phyloP scores from a whole-genome alignment of 2,888 invertebrate species.

The Lycophotia porphyrea region DNA sequence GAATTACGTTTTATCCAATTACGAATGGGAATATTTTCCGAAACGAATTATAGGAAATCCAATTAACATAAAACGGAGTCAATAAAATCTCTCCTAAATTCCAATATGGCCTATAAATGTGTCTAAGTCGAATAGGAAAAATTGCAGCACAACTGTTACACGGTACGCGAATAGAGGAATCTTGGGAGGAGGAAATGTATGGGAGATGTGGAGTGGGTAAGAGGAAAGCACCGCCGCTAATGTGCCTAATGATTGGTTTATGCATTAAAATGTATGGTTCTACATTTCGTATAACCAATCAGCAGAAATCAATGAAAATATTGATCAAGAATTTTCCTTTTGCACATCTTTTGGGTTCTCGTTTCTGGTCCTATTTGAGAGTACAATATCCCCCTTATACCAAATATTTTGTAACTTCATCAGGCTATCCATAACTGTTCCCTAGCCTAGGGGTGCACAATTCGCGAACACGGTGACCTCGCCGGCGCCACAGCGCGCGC shows the following conservation, averaged over 20 bases:
- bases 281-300: background rate
- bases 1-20: constrained; percentile 40
- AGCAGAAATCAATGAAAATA: background rate
- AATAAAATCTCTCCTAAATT: constrained; percentile 83
- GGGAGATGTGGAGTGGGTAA: no score
- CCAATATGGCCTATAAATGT: constrained; percentile 81
- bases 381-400: background rate
- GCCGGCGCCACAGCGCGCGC: constrained; percentile 70
- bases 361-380: background rate
- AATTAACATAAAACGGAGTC: constrained; percentile 81
- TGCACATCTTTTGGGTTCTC: background rate
- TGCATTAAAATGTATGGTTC: background rate
- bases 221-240: no score
- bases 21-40: constrained; percentile 59
- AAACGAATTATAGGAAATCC: constrained; percentile 71
- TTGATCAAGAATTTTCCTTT: background rate
- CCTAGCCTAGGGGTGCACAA: constrained; percentile 53
- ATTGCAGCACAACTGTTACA: constrained; percentile 64
- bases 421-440: background rate
- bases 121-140: constrained; percentile 75
- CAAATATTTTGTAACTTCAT: background rate
- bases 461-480: constrained; percentile 51
- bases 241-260: background rate
- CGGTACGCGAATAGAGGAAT: constrained; percentile 60
- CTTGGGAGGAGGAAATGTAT: no score